Evolutionary conservation across 1,140 invertebrate species (phyloP).

Genomic region (Drosophila nasuta): DNA sequence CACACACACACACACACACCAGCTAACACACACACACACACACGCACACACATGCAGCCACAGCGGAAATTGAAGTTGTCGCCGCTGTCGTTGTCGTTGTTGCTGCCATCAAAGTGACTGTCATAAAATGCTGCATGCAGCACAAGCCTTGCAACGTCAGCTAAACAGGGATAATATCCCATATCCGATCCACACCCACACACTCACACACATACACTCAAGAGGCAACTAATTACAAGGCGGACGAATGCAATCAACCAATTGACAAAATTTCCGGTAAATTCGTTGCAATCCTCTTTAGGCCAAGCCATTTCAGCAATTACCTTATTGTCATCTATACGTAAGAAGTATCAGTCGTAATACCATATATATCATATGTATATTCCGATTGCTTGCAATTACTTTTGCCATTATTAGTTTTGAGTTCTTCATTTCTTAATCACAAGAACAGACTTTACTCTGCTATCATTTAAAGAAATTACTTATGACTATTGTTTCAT

Average conservation of each 20-base stretch:
- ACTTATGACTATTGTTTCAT: too few species aligned
- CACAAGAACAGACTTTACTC: too few species aligned
- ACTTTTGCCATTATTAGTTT: too few species aligned
- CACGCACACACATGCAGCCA: slow-evolving; percentile 26
- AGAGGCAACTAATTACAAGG: slow-evolving; percentile 5
- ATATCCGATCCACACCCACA: slow-evolving; percentile 29
- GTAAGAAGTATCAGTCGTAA: neutral
- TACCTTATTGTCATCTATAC: neutral
- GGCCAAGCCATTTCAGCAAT: slow-evolving; percentile 1
- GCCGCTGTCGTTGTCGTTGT: slow-evolving; percentile 37
- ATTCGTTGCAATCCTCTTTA: slow-evolving; percentile 4
- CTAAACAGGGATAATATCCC: slow-evolving; percentile 54
- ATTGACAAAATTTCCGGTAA: slow-evolving; percentile 19
- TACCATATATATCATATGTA: neutral
- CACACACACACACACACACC: slow-evolving; percentile 4
- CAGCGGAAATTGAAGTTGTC: slow-evolving; percentile 70
- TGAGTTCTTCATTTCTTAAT: too few species aligned
- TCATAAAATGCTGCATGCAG: slow-evolving; percentile 60
- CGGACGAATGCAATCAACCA: slow-evolving; percentile 19
- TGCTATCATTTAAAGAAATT: too few species aligned
- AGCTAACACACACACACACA: too few species aligned
- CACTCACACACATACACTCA: neutral
- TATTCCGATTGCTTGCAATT: neutral
- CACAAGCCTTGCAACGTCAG: slow-evolving; percentile 18
- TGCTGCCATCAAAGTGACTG: slow-evolving; percentile 61